Conservation (phyloP, 2,113 vertebrate genomes). For the Ranitomeya variabilis region DNA sequence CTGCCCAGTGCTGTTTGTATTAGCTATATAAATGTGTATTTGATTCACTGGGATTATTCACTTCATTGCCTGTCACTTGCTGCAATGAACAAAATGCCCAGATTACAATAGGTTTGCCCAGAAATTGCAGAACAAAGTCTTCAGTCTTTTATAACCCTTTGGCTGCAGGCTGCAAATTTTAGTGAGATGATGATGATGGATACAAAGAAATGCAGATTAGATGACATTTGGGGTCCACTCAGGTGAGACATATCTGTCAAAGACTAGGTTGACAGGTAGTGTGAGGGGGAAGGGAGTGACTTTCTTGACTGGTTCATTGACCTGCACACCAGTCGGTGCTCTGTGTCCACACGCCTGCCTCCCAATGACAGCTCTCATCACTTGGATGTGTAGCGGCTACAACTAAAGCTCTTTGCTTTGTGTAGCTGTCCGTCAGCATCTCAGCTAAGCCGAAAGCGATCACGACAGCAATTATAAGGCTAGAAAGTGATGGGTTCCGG, state of each 20-base stretch:
- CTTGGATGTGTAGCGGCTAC: constrained; percentile 37
- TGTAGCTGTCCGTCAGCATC: constrained; percentile 53
- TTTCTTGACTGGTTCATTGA: constrained; percentile 40
- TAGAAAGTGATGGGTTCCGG: constrained; percentile 27
- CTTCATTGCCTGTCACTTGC: constrained; percentile 43
- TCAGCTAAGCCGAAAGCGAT: constrained; percentile 39
- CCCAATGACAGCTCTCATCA: constrained; percentile 50
- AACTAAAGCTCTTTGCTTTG: constrained; percentile 43
- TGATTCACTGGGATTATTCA: constrained; percentile 39
- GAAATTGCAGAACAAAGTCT: constrained; percentile 15
- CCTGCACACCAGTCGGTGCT: constrained; percentile 42
- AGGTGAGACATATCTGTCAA: constrained; percentile 43
- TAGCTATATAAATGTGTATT: constrained; percentile 44
- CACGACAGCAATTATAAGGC: constrained; percentile 46
- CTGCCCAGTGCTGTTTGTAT: constrained; percentile 19
- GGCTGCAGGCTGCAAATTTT: neutral
- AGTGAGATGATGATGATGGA: neutral
- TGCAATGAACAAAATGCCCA: constrained; percentile 35
- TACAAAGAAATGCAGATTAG: constrained; percentile 14
- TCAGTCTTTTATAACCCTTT: constrained; percentile 22
- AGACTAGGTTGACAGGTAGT: constrained; percentile 49
- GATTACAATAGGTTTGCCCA: constrained; percentile 10
- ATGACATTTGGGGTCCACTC: constrained; percentile 27
- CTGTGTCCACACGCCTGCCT: constrained; percentile 42
- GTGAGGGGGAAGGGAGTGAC: constrained; percentile 28